Conservation (phyloP, 2,113 vertebrate species). For the Zeus faber region DNA sequence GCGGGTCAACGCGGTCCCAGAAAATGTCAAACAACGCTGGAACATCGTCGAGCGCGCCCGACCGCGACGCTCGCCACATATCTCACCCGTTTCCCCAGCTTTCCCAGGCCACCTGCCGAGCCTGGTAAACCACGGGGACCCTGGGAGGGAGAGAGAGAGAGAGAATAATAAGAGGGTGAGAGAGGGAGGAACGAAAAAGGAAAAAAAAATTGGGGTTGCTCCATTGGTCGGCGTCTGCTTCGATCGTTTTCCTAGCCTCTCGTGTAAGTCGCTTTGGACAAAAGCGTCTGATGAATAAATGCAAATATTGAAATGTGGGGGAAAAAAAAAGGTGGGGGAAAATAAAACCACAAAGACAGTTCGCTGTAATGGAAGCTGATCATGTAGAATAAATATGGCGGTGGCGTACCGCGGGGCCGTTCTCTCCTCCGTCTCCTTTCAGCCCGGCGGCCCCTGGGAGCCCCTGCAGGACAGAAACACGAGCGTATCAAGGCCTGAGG, state of each 20-base stretch:
- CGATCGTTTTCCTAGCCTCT: too few species aligned
- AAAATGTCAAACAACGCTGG: not conserved
- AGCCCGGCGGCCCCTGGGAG: slow-evolving; percentile 56
- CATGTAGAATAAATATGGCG: slow-evolving; percentile 14
- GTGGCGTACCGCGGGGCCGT: slow-evolving; percentile 54
- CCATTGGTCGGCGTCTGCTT: not conserved
- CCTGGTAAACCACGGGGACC: slow-evolving; percentile 82
- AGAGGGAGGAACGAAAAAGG: slow-evolving; percentile 3
- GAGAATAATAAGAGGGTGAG: not conserved
- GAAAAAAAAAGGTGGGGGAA: slow-evolving; percentile 23
- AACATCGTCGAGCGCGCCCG: not conserved
- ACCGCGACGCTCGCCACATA: not conserved
- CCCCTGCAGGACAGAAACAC: slow-evolving; percentile 57
- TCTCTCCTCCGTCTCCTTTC: slow-evolving; percentile 69
- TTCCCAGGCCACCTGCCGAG: slow-evolving; percentile 73
- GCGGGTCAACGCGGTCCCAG: slow-evolving; percentile 11
- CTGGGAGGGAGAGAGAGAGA: slow-evolving; percentile 50
- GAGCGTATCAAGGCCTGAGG: too few species aligned
- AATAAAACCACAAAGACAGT: slow-evolving; percentile 15
- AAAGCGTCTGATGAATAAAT: too few species aligned
- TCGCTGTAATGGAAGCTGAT: not conserved
- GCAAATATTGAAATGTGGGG: too few species aligned
- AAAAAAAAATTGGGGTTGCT: slow-evolving; percentile 20
- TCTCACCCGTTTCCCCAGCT: slow-evolving; percentile 83
- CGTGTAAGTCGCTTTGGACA: too few species aligned